These are phyloP conservation scores for Druceiella hillmani DNA, from an alignment of 2,888 invertebrate species.

Conservation along the genomic window DNA sequence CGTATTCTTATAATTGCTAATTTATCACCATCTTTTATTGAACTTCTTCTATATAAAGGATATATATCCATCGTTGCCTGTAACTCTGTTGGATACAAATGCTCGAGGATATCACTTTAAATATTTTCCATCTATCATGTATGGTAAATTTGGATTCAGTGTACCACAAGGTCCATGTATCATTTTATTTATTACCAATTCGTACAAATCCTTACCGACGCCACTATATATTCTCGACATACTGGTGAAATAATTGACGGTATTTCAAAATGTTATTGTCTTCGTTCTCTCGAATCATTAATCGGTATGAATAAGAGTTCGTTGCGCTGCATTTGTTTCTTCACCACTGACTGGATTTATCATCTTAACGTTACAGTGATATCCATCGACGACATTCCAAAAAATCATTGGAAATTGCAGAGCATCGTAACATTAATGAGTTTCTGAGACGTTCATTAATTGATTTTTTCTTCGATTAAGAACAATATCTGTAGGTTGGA, in stretches of 20 bases:
- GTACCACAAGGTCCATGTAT: constrained; percentile 1
- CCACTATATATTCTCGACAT: constrained; percentile 26
- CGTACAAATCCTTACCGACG: neutral
- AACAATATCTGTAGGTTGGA: neutral
- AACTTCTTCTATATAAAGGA: constrained; percentile 1
- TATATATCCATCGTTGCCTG: neutral
- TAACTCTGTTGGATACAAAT: neutral
- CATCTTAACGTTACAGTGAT: neutral
- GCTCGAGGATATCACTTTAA: neutral
- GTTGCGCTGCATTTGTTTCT: constrained; percentile 3
- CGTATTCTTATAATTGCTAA: no score
- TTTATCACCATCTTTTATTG: neutral
- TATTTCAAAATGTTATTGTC: constrained; percentile 13
- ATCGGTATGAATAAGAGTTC: constrained; percentile 12
- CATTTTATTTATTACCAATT: neutral
- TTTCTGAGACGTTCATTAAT: neutral
- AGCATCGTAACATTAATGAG: neutral
- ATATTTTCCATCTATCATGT: no score
- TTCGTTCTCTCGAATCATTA: constrained; percentile 10
- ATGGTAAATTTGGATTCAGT: constrained; percentile 1
- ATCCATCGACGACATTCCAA: neutral
- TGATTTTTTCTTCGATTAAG: neutral
- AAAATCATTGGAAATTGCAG: neutral
- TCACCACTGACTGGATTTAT: neutral
- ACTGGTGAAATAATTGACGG: constrained; percentile 26